These are phyloP conservation scores for Morpho deidamia DNA, from an alignment of 2,888 invertebrate genomes.

Conservation along the genomic window DNA sequence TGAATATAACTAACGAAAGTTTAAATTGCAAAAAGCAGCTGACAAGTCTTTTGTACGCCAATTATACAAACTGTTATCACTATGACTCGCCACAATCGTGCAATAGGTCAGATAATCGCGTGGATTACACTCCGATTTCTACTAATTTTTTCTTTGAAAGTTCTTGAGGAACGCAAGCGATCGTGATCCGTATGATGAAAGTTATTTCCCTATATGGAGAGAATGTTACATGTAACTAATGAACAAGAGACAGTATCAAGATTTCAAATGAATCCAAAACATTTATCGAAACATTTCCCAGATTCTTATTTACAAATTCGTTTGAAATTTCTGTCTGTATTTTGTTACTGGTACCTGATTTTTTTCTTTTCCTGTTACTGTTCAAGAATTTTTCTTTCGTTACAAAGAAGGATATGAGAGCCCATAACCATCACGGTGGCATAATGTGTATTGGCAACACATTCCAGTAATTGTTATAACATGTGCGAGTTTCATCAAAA, in stretches of 20 bases:
- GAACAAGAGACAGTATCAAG: neutral
- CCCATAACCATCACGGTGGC: too few relatives aligned
- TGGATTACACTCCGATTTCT: conserved; percentile 41
- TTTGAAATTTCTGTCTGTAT: too few relatives aligned
- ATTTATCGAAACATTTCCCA: neutral
- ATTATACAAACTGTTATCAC: neutral
- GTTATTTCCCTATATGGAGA: conserved; percentile 37
- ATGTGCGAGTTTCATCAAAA: too few relatives aligned
- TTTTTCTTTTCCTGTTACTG: too few relatives aligned
- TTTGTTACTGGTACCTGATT: too few relatives aligned
- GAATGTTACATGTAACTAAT: conserved; percentile 28
- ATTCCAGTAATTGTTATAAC: too few relatives aligned
- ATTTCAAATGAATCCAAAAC: neutral
- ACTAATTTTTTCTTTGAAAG: conserved; percentile 46
- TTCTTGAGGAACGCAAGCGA: conserved; percentile 40
- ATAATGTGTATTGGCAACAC: too few relatives aligned
- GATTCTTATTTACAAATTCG: too few relatives aligned
- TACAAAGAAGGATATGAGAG: too few relatives aligned
- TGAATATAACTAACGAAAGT: too few relatives aligned
- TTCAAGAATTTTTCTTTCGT: too few relatives aligned
- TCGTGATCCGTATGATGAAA: conserved; percentile 52
- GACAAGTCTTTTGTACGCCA: neutral
- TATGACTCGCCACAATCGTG: conserved; percentile 2
- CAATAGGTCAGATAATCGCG: conserved; percentile 15
- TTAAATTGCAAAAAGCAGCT: neutral